Conservation (phyloP, 2,888 invertebrate species). For the Chrysina gloriosa region DNA sequence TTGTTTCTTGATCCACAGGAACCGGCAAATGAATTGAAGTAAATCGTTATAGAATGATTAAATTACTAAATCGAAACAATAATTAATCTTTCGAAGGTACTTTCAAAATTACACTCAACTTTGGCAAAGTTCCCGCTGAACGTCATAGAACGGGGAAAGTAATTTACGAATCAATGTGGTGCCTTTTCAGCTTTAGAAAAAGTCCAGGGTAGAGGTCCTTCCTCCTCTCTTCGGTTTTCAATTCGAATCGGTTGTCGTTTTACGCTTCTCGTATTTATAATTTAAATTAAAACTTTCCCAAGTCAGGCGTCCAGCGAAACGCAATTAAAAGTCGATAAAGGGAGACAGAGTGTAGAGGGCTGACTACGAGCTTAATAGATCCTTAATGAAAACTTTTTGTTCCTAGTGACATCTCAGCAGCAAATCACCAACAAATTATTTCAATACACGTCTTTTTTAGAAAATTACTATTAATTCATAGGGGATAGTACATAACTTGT, state of each 20-base stretch:
- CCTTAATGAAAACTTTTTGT: constrained; percentile 21
- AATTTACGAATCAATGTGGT: constrained; percentile 26
- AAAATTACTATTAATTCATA: too few relatives aligned
- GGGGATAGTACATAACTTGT: too few relatives aligned
- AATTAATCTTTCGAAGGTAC: constrained; percentile 29
- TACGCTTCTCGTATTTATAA: constrained; percentile 37
- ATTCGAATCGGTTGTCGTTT: constrained; percentile 34
- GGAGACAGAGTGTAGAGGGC: neutral
- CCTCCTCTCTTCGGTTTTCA: constrained; percentile 14
- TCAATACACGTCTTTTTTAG: too few relatives aligned
- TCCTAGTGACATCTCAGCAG: neutral
- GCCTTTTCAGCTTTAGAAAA: constrained; percentile 18
- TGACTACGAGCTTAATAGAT: constrained; percentile 9
- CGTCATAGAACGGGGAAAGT: constrained; percentile 1
- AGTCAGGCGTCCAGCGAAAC: constrained; percentile 20
- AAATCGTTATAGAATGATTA: constrained; percentile 6
- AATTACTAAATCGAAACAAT: constrained; percentile 7
- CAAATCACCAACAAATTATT: neutral
- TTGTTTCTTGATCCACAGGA: neutral
- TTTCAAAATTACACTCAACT: constrained; percentile 12
- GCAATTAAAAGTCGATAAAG: constrained; percentile 41
- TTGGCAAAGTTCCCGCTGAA: neutral
- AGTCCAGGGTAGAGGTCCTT: neutral
- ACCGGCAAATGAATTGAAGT: constrained; percentile 3
- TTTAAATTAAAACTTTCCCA: constrained; percentile 38